A percentile compares a stretch with the other conserved stretches of the same genome.
phyloP scores from a whole-genome alignment of 2,888 invertebrate genomes.

The Invenusta paracnida region DNA sequence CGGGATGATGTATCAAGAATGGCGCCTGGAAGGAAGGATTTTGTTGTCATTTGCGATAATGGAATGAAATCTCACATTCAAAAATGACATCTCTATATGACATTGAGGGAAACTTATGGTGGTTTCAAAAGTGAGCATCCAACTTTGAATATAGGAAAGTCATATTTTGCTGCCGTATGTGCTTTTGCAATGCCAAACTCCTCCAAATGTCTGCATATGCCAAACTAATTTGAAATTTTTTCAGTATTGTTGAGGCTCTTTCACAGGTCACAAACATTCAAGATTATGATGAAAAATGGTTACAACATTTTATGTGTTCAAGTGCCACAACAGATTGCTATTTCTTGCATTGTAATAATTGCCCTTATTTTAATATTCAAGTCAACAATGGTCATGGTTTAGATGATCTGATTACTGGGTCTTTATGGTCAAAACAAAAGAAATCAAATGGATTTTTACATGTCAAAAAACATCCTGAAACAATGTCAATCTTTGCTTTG shows the following conservation, averaged over 20 bases:
- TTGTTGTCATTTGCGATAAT: conserved; percentile 10
- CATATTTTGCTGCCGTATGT: background rate
- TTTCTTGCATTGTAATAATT: background rate
- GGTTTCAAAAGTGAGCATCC: background rate
- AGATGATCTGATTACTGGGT: background rate
- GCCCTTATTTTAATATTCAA: background rate
- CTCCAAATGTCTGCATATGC: background rate
- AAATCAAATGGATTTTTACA: background rate
- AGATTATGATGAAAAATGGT: background rate
- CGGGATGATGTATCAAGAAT: background rate
- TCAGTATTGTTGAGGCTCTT: background rate
- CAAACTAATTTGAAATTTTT: background rate
- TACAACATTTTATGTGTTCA: background rate
- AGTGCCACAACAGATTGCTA: background rate
- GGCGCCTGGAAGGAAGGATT: conserved; percentile 1
- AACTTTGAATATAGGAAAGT: background rate
- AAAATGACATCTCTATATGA: background rate
- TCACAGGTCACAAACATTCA: background rate
- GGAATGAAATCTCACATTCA: conserved; percentile 11
- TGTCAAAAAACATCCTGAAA: background rate
- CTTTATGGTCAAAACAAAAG: background rate
- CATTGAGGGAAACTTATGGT: conserved; percentile 9
- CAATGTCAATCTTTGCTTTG: background rate
- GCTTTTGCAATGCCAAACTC: background rate
- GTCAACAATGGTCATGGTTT: background rate